Percentiles rank a stretch among this genome's conserved stretches.
These are phyloP conservation scores for Eptesicus fuscus DNA, from an alignment of 2,113 vertebrate species.

Conservation along the genomic window DNA sequence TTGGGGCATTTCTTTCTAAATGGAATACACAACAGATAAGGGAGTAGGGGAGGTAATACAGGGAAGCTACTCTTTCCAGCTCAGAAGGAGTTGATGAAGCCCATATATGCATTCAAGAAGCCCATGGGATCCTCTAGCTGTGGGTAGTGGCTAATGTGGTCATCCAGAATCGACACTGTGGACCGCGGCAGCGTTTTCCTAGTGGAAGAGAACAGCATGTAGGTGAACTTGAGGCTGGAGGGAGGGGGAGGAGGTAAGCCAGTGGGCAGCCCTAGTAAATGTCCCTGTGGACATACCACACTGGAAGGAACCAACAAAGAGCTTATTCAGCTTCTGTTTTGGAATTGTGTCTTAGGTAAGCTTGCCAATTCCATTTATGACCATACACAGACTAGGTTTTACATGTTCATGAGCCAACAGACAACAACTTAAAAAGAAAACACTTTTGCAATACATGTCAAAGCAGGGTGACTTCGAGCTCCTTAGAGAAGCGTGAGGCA, in stretches of 20 bases:
- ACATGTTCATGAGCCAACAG: slow-evolving; percentile 34
- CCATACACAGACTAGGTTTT: background rate
- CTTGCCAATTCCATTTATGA: slow-evolving; percentile 35
- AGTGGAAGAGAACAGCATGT: slow-evolving; percentile 64
- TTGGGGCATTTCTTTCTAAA: slow-evolving; percentile 68
- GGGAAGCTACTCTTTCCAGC: slow-evolving; percentile 54
- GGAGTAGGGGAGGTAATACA: slow-evolving; percentile 34
- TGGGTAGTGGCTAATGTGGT: slow-evolving; percentile 96
- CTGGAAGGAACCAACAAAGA: slow-evolving; percentile 32
- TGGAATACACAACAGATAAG: background rate
- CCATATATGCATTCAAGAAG: slow-evolving; percentile 93
- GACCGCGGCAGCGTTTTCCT: slow-evolving; percentile 91
- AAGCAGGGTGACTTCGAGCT: slow-evolving; percentile 17
- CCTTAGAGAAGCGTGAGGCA: slow-evolving; percentile 32
- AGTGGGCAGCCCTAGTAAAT: slow-evolving; percentile 48
- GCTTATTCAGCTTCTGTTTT: slow-evolving; percentile 13
- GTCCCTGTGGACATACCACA: slow-evolving; percentile 41
- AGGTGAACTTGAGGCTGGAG: slow-evolving; percentile 60
- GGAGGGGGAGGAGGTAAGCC: slow-evolving; percentile 42
- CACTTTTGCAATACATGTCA: slow-evolving; percentile 11
- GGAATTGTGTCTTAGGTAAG: slow-evolving; percentile 4
- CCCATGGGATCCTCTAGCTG: slow-evolving; percentile 96
- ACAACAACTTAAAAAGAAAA: slow-evolving; percentile 40
- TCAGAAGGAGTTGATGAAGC: slow-evolving; percentile 98
- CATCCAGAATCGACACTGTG: slow-evolving; percentile 90